Conservation (phyloP, 1,140 invertebrate species). For the Dufourea novaeangliae region DNA sequence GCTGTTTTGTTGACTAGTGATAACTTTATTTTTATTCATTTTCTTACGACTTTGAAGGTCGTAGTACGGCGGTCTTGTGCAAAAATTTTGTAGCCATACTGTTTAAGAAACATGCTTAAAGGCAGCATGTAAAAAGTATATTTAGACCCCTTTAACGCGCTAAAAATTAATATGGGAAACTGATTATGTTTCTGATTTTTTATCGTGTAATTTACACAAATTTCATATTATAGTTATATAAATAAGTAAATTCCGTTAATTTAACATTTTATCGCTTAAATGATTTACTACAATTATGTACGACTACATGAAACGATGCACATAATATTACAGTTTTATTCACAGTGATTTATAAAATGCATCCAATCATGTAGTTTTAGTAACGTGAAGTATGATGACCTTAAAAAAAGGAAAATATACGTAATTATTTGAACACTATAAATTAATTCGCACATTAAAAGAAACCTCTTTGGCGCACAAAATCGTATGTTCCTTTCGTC, state of each 20-base stretch:
- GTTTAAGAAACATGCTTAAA: constrained; percentile 47
- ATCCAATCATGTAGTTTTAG: constrained; percentile 51
- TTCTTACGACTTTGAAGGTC: constrained; percentile 45
- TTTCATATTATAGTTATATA: constrained; percentile 26
- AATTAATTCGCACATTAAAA: constrained; percentile 1
- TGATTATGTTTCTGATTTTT: constrained; percentile 30
- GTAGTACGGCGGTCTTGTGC: constrained; percentile 33
- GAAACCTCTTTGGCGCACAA: constrained; percentile 15
- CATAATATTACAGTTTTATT: constrained; percentile 46
- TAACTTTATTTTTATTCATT: constrained; percentile 54
- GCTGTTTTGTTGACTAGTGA: constrained; percentile 38
- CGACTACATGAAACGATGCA: constrained; percentile 48
- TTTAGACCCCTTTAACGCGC: constrained; percentile 24
- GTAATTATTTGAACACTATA: constrained; percentile 1
- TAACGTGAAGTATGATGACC: constrained; percentile 43
- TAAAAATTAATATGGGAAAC: constrained; percentile 41
- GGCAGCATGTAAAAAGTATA: constrained; percentile 53
- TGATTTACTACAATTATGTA: constrained; percentile 56
- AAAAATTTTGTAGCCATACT: constrained; percentile 48
- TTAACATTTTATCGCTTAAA: constrained; percentile 45
- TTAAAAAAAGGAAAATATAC: constrained; percentile 42
- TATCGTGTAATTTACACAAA: constrained; percentile 45
- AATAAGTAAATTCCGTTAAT: constrained; percentile 38
- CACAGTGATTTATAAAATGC: constrained; percentile 49
- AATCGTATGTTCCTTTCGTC: background rate